Percentiles rank a stretch among this genome's conserved stretches.
These are phyloP conservation scores for Polymixis flavicincta DNA, from an alignment of 2,888 invertebrate species.

Conservation along the genomic window DNA sequence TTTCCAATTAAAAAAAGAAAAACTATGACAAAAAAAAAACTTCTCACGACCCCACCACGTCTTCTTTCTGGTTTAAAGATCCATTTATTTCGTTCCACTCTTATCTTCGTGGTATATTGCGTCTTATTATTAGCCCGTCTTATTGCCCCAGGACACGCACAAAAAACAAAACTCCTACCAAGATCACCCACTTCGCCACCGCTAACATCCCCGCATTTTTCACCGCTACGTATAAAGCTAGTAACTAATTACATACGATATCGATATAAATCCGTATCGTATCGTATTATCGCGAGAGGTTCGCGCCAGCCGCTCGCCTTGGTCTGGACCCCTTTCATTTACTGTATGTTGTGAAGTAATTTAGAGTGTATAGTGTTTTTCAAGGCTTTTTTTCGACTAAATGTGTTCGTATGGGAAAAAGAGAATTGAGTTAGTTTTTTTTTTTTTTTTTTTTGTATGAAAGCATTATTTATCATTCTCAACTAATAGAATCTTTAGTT, in stretches of 20 bases:
- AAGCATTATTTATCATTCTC: background rate
- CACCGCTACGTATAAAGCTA: constrained; percentile 7
- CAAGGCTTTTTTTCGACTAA: constrained; percentile 42
- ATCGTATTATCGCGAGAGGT: constrained; percentile 48
- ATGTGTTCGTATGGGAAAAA: constrained; percentile 6
- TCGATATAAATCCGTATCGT: constrained; percentile 37
- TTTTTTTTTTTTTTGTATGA: too few species aligned
- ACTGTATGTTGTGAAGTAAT: constrained; percentile 46
- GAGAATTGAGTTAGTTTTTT: background rate
- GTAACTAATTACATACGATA: constrained; percentile 54
- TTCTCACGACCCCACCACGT: too few species aligned
- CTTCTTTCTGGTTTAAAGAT: too few species aligned
- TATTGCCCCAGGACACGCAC: too few species aligned
- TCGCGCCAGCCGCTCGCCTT: constrained; percentile 57
- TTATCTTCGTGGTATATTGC: too few species aligned
- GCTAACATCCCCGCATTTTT: background rate
- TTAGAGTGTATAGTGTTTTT: constrained; percentile 45
- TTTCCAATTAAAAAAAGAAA: too few species aligned
- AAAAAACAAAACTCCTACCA: too few species aligned
- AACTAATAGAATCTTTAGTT: background rate
- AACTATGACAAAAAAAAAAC: too few species aligned
- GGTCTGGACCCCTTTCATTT: constrained; percentile 58
- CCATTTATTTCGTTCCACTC: too few species aligned
- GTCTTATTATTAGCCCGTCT: too few species aligned
- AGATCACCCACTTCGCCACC: background rate